Conservation (phyloP, 1,140 invertebrate species). For the Rhyzopertha dominica region DNA sequence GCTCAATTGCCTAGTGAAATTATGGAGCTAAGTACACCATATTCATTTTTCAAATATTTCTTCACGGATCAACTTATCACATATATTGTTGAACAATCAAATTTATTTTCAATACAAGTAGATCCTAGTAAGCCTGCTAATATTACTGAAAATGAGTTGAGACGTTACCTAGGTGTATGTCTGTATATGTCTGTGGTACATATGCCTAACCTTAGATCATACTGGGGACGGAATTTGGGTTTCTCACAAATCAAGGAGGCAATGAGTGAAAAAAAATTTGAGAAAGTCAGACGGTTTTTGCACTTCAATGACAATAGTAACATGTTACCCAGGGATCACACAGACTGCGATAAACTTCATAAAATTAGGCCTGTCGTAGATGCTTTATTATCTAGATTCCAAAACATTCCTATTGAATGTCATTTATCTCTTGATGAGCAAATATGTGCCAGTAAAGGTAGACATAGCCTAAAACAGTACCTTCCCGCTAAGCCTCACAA, state of each 20-base stretch:
- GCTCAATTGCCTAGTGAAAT: too few species aligned
- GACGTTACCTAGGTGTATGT: too few species aligned
- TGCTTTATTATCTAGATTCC: slow-evolving; percentile 36
- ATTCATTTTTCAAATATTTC: too few species aligned
- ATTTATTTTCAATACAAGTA: too few species aligned
- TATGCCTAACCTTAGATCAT: slow-evolving; percentile 32
- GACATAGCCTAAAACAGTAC: slow-evolving; percentile 24
- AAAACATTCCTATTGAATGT: slow-evolving; percentile 20
- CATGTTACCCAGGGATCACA: slow-evolving; percentile 16
- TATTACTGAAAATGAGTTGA: too few species aligned
- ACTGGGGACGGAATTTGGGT: slow-evolving; percentile 35
- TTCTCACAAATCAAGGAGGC: slow-evolving; percentile 32
- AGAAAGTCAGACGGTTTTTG: slow-evolving; percentile 31
- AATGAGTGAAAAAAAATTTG: slow-evolving; percentile 35
- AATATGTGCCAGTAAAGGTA: slow-evolving; percentile 25
- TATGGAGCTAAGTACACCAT: too few species aligned
- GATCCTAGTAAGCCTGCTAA: too few species aligned
- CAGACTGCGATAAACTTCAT: slow-evolving; percentile 37
- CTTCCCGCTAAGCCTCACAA: slow-evolving; percentile 43
- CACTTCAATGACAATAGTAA: slow-evolving; percentile 37
- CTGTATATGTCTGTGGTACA: too few species aligned
- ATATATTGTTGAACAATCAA: too few species aligned
- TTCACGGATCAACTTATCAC: too few species aligned
- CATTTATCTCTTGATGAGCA: slow-evolving; percentile 23
- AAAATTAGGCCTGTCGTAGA: slow-evolving; percentile 41